Evolutionary conservation across 2,888 invertebrate species (phyloP), one percentile per base, ranked within the genome.

Genomic region (Ganaspis brasiliensis): DNA sequence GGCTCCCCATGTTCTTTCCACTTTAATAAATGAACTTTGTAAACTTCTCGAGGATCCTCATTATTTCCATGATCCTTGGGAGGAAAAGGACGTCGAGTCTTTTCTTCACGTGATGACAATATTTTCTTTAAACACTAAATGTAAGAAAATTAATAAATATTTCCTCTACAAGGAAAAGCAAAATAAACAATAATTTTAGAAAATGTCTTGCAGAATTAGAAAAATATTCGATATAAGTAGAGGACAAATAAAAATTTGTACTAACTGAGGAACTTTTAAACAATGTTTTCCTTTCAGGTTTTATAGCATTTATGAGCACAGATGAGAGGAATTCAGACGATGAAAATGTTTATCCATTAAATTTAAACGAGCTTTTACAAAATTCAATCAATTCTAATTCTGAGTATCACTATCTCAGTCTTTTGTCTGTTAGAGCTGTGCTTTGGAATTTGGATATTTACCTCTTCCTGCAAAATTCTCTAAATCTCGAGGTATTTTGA

Each of bases 401-500:
- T 2, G 77, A 79, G 14, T 91, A 88, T 74, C 89, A 91, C 82
- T 85, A 88, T 31, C 79, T 91, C 1, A 88, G 88, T 45, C 86
- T 91, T 35, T 26, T 89, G 6, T 81, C 87, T n/a, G 80, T 91
- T 9, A 87, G 89, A 73, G 78, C 83, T 3, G 81, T 88, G 4
- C 83, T 90, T 71, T 90, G 90, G 89, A 91, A 91, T 83, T 79
- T 91, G 71, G 89, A 91, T 71, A 83, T 88, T 63, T 86, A 85
- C 57, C 76, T 89, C 74, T 89, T 84, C 70, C 79, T 91, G 52
- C 35, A 86, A 24, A 79, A 85, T 52, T 71, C 82, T 8, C 74
- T 89, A 12, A 80, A 91, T 75, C 88, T 89, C 57, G 87, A 90
- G 87, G 91, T 91, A 85, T 73, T 35, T 71, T 35, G 12, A 37